These are phyloP conservation scores for Aptenodytes forsteri DNA, from an alignment of 2,113 vertebrate genomes.

Conservation along the genomic window DNA sequence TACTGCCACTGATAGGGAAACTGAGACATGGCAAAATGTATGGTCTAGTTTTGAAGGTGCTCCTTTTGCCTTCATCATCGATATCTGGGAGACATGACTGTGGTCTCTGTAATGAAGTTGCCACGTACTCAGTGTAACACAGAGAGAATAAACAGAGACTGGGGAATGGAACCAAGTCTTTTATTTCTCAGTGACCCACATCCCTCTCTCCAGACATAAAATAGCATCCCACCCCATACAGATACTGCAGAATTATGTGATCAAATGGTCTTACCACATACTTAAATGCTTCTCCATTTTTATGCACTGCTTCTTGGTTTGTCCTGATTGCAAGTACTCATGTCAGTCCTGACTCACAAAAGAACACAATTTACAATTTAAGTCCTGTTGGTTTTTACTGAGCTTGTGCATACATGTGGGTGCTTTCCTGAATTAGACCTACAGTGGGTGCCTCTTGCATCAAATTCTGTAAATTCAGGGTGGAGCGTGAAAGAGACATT, in stretches of 20 bases:
- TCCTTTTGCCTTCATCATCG: neutral
- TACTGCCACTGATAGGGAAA: neutral
- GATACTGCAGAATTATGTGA: neutral
- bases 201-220: neutral
- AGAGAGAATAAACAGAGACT: neutral
- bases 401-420: neutral
- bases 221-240: neutral
- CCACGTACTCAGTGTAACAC: neutral
- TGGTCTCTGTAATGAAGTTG: neutral
- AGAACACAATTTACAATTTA: neutral
- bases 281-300: neutral
- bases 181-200: neutral
- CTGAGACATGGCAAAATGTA: neutral
- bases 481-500: neutral
- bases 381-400: neutral
- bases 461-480: neutral
- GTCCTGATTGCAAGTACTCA: neutral
- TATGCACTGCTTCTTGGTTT: neutral
- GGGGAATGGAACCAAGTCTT: neutral
- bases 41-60: neutral
- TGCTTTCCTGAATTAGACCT: neutral
- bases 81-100: neutral
- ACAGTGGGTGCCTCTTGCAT: neutral
- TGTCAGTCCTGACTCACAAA: neutral
- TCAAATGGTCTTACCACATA: neutral